Base-by-base conservation (phyloP, 2,113 vertebrate species). In the Boleophthalmus pectinirostris region DNA sequence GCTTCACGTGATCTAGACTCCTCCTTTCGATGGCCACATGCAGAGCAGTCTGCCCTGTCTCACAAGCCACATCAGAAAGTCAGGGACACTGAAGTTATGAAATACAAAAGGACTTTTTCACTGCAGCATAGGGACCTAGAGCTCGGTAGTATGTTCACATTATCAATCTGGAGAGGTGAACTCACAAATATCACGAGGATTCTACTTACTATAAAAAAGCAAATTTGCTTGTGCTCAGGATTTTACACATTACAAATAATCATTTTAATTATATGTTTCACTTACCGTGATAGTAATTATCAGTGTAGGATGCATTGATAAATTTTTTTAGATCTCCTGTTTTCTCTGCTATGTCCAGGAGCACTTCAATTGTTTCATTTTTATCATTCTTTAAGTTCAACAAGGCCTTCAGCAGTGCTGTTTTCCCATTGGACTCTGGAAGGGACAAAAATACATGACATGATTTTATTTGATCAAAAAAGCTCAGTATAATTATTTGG, bases 1-100 rank as follows among this genome's bases (percentile, higher is more conserved):
- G 93, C 13, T 94, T 92, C 78, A 96, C 95, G 51, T 94, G 85
- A 0, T 93, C 86, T 82, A 94, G 91, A 84, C 95, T 95, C 23
- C 95, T 88, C 64, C 96, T 94, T 87, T 97, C 96, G 0, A 97
- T 96, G 79, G 96, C 95, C 0, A 96, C 91, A 70, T 96, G 96
- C 72, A 97, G 85, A 0, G 96, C 94, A 0, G 95, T 95, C 88
- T 97, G 95, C 72, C 96, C 96, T 96, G 72, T 0, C 46, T 33
- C 1, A 3, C 0, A 4, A 0, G 10, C 5, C 63, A 65, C 35
- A 65, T 12, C 21, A 64, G 20, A 1, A 56, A 4, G 21, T 12
- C n/a, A 23, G 23, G 21, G 8, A 56, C 54, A 3, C 11, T 56
- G 11, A 13, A 51, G 16, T 51, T 15, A 58, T 25, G 23, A 58